Percentiles rank a stretch among this genome's conserved stretches.
Evolutionary conservation across 37 sponge, comb jelly and placozoan species (phyloP).

Genomic region (Chondrosia reniformis): DNA sequence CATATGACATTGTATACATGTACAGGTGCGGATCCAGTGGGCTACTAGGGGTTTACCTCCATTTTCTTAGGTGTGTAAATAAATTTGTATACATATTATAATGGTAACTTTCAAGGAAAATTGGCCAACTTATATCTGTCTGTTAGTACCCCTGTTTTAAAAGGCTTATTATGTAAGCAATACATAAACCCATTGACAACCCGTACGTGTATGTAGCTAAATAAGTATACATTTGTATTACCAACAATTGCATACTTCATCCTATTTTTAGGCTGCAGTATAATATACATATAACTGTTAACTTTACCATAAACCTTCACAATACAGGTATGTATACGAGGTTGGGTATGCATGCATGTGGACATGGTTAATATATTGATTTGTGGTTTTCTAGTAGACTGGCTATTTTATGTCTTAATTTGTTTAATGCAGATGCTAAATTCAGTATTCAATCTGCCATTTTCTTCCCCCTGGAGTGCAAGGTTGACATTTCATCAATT

Average conservation of each 20-base stretch:
- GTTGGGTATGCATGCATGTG: too few species aligned
- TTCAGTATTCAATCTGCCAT: conserved; percentile 67
- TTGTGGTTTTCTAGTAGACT: not conserved
- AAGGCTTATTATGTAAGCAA: too few species aligned
- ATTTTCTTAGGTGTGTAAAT: not conserved
- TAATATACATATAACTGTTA: not conserved
- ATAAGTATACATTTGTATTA: too few species aligned
- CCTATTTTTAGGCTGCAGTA: too few species aligned
- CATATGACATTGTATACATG: not conserved
- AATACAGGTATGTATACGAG: not conserved
- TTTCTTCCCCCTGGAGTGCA: conserved; percentile 39
- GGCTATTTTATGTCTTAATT: not conserved
- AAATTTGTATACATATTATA: not conserved
- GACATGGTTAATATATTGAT: not conserved
- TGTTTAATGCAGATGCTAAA: conserved; percentile 48
- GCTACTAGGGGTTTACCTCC: not conserved
- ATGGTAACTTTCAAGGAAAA: not conserved
- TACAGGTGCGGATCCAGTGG: not conserved
- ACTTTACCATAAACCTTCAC: not conserved
- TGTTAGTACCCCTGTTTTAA: too few species aligned
- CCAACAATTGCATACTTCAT: too few species aligned
- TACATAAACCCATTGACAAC: too few species aligned
- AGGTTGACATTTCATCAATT: conserved; percentile 47
- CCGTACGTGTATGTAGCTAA: too few species aligned
- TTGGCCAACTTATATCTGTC: too few species aligned